Percentiles rank a stretch among this genome's conserved stretches.
Conservation (phyloP, 23 tunicate species). For the Aplidium turbinatum region DNA sequence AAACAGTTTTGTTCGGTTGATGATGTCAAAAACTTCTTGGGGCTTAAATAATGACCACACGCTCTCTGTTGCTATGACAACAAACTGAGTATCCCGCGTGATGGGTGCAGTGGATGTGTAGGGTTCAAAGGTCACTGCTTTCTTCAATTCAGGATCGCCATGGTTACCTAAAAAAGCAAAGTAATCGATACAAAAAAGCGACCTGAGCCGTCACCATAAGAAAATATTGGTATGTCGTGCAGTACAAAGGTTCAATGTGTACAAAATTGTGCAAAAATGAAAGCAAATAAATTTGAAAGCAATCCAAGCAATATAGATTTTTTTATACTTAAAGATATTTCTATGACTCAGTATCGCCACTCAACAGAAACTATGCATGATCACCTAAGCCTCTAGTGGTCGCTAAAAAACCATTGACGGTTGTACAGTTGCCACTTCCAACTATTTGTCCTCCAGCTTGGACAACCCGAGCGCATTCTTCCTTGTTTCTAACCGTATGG, state of each 20-base stretch:
- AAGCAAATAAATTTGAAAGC: not conserved
- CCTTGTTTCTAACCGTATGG: constrained; percentile 42
- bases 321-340: too few relatives aligned
- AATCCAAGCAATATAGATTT: not conserved
- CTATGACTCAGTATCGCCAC: too few relatives aligned
- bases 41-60: constrained; percentile 57
- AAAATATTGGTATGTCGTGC: too few relatives aligned
- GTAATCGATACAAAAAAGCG: too few relatives aligned
- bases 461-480: constrained; percentile 34
- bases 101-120: constrained; percentile 44
- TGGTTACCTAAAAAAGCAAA: constrained; percentile 50
- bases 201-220: too few relatives aligned
- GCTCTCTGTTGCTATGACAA: constrained; percentile 70
- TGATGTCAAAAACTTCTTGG: constrained; percentile 40
- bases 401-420: constrained; percentile 43
- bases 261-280: not conserved
- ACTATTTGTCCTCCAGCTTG: constrained; percentile 47
- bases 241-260: too few relatives aligned
- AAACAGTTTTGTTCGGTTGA: constrained; percentile 22
- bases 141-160: constrained; percentile 49
- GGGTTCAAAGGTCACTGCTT: constrained; percentile 54
- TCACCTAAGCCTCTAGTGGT: constrained; percentile 73
- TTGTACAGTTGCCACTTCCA: constrained; percentile 13
- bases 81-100: constrained; percentile 42
- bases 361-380: too few relatives aligned